Evolutionary conservation across 2,888 invertebrate species (phyloP), one percentile per base, ranked within the genome.

Genomic region (Silvanus unidentatus): DNA sequence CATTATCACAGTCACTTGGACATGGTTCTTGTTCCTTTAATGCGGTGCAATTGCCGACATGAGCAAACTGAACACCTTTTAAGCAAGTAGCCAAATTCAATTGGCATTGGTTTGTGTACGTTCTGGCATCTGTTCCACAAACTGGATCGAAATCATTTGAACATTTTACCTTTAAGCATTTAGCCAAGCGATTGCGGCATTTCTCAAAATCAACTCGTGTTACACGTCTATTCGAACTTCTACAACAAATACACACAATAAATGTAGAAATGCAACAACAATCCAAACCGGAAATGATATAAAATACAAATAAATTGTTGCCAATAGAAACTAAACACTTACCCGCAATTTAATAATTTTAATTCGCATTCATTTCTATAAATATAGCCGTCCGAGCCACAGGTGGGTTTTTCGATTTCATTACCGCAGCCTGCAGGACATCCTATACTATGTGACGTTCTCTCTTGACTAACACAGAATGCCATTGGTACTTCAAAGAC

Each of bases 401-500:
- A 95, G 2, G 89, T 85, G 8, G 84, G 75, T 47, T 79, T 78
- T 60, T 86, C 84, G 50, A 80, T 78, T 62, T 84, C 83, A n/a
- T 77, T 80, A 9, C 75, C 74, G 63, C 91, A 92, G 57, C 83
- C 82, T 0, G 84, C 78, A 0, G 90, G 85, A 60, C 90, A 91
- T 11, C 75, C 75, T 5, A 73, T 68, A 15, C 76, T 71, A 47
- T 74, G 70, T 1, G 83, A 80, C 0, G 85, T 86, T 44, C 87
- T 73, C 64, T 90, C 89, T 62, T 77, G 74, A 1, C 86, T 82
- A 49, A 87, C 81, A 69, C 92, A 92, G 73, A 86, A 90, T 9
- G 91, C 86, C 80, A 92, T 86, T 0, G 92, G 92, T 10, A 92
- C 90, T 73, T 92, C 92, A 68, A 91, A 93, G 8, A 93, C 89